Evolutionary conservation across 2,888 invertebrate species (phyloP).

Genomic region (Ypsolopha scabrella): DNA sequence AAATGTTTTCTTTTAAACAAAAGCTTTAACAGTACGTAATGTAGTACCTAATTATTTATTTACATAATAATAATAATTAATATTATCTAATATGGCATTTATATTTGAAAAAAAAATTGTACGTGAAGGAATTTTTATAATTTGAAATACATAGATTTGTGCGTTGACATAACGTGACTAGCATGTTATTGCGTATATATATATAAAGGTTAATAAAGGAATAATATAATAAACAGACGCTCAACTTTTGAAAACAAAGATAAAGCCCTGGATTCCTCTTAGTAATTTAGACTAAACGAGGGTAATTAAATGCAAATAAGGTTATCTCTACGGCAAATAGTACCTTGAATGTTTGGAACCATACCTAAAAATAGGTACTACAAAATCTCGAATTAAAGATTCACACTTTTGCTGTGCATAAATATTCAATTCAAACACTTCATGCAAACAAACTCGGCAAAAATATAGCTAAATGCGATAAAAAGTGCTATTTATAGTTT

Average conservation of each 20-base stretch:
- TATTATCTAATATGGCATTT: conserved; percentile 65
- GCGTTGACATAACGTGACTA: conserved; percentile 62
- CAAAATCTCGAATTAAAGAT: too few species aligned
- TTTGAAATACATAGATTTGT: conserved; percentile 29
- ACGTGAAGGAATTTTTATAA: conserved; percentile 18
- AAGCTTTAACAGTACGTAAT: conserved; percentile 52
- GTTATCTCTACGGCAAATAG: too few species aligned
- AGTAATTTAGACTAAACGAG: too few species aligned
- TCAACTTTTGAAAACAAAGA: too few species aligned
- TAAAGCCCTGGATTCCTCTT: too few species aligned
- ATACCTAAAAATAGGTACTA: too few species aligned
- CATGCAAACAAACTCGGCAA: conserved; percentile 24
- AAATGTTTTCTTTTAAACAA: conserved; percentile 32
- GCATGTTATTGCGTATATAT: conserved; percentile 64
- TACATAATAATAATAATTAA: conserved; percentile 26
- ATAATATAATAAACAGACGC: conserved; percentile 18
- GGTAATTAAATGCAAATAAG: too few species aligned
- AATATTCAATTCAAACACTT: too few species aligned
- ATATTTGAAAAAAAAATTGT: conserved; percentile 39
- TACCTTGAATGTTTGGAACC: too few species aligned
- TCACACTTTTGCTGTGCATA: too few species aligned
- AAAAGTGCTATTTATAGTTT: conserved; percentile 55
- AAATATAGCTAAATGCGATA: conserved; percentile 54
- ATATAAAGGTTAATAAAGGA: conserved; percentile 12
- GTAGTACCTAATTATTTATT: conserved; percentile 36